Evolutionary conservation across 92 coral and sea anemone species (phyloP).

Genomic region (Parazoanthus darwini): DNA sequence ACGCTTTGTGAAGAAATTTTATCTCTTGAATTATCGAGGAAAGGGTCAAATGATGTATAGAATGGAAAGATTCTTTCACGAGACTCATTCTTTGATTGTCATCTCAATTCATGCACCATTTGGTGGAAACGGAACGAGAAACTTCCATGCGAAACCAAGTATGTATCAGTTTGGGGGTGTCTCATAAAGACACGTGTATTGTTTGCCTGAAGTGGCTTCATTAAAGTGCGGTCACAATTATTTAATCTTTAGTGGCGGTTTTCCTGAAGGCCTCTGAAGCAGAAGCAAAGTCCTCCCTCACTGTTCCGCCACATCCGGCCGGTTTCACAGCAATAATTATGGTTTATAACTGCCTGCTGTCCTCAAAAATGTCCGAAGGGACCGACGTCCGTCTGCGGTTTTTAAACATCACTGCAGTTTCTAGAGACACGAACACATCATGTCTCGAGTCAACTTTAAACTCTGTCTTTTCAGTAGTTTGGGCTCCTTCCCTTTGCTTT

Average conservation of each 20-base stretch:
- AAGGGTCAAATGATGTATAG: neutral
- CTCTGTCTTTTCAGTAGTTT: neutral
- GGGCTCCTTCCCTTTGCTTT: neutral
- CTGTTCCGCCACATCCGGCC: neutral
- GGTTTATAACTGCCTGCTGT: neutral
- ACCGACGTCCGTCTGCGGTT: neutral
- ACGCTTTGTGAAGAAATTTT: neutral
- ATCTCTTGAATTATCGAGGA: neutral
- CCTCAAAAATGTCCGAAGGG: conserved; percentile 1
- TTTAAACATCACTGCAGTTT: neutral
- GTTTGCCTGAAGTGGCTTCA: conserved; percentile 17
- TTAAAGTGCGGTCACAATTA: conserved; percentile 18
- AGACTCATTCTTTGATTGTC: neutral
- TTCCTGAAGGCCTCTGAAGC: neutral
- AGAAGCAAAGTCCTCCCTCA: neutral
- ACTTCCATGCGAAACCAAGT: neutral
- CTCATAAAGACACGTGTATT: conserved; percentile 1
- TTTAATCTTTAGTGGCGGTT: conserved; percentile 14
- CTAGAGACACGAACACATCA: neutral
- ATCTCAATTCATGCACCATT: neutral
- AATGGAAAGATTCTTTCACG: neutral
- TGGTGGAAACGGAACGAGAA: neutral
- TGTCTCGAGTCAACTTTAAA: neutral
- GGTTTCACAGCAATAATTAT: neutral
- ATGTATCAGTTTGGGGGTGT: neutral